Conservation (phyloP, 2,113 vertebrate genomes). For the Arothron firmamentum region DNA sequence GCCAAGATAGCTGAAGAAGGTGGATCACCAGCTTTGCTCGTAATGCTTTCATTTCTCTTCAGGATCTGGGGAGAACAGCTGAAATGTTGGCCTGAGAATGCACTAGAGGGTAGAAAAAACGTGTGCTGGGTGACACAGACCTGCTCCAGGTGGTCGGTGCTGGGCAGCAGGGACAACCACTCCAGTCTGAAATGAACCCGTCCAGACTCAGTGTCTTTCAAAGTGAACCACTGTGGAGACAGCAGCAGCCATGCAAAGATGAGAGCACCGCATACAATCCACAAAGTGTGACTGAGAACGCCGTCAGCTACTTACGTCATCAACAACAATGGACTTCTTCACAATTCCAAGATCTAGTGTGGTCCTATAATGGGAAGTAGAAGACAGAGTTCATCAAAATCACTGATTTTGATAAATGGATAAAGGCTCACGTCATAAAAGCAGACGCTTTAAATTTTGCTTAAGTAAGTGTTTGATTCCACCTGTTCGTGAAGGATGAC, state of each 20-base stretch:
- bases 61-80: conserved; percentile 68
- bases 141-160: conserved; percentile 79
- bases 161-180: conserved; percentile 80
- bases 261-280: neutral
- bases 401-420: neutral
- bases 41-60: conserved; percentile 74
- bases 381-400: neutral
- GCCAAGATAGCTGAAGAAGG: conserved; percentile 87
- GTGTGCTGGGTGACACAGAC: conserved; percentile 51
- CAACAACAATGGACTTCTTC: conserved; percentile 78
- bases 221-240: conserved; percentile 80
- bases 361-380: conserved; percentile 63
- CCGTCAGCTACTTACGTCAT: conserved; percentile 75
- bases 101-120: neutral
- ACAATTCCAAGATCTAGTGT: conserved; percentile 90
- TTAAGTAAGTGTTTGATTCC: neutral
- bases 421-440: neutral
- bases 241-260: neutral
- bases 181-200: conserved; percentile 84
- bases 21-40: conserved; percentile 74
- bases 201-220: conserved; percentile 80
- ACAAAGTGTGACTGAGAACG: neutral
- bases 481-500: conserved; percentile 6
- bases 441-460: neutral
- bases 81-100: neutral